These are phyloP conservation scores for Lottia scabra DNA, from an alignment of 2,888 invertebrate species.

Conservation along the genomic window DNA sequence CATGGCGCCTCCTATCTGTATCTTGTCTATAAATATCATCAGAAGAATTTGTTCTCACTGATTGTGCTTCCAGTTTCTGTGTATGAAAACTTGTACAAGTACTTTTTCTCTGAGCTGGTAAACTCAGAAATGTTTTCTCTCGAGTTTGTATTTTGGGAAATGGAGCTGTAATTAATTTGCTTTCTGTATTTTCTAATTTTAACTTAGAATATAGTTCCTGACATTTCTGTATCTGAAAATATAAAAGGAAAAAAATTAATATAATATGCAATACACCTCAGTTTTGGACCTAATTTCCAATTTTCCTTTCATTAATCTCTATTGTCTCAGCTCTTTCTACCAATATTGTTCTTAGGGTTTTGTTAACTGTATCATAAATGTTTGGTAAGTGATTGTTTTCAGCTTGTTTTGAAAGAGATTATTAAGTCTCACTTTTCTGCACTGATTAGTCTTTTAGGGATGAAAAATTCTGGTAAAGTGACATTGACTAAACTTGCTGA, in stretches of 20 bases:
- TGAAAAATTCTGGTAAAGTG: too few relatives aligned
- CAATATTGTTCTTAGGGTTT: too few relatives aligned
- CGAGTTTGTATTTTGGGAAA: background rate
- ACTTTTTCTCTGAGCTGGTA: background rate
- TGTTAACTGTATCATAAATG: too few relatives aligned
- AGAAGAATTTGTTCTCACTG: background rate
- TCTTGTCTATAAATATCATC: background rate
- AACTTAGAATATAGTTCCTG: background rate
- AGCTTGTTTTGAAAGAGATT: too few relatives aligned
- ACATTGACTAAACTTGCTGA: too few relatives aligned
- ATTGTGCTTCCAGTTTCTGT: background rate
- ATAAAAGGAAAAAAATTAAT: background rate
- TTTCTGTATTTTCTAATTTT: background rate
- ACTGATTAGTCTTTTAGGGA: too few relatives aligned
- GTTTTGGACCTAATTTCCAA: too few relatives aligned
- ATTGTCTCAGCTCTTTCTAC: too few relatives aligned
- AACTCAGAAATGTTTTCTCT: background rate
- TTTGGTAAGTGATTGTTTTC: too few relatives aligned
- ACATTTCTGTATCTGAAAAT: slow-evolving; percentile 1
- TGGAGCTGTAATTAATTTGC: background rate
- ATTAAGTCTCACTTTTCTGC: too few relatives aligned
- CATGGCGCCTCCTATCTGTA: background rate
- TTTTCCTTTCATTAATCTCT: too few relatives aligned
- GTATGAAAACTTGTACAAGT: background rate
- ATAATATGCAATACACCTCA: too few relatives aligned